phyloP scores from a whole-genome alignment of 1,140 invertebrate genomes.

The Caligus rogercresseyi region DNA sequence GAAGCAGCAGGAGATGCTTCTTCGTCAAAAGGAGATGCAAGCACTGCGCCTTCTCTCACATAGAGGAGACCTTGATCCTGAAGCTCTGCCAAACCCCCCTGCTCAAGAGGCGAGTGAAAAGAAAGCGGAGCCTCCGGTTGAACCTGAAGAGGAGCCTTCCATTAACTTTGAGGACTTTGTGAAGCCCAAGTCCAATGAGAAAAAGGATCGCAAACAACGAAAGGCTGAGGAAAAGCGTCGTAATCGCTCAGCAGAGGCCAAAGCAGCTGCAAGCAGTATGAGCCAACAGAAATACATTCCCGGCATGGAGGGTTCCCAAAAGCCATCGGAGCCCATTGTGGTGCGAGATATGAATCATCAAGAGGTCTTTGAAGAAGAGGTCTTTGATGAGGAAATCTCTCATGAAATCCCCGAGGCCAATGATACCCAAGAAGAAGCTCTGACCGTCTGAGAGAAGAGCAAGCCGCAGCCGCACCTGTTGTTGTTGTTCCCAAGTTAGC shows the following conservation, averaged over 20 bases:
- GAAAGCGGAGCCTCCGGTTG: too few relatives aligned
- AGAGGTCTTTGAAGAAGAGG: too few relatives aligned
- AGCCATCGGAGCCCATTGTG: slow-evolving; percentile 17
- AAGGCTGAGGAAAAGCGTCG: slow-evolving; percentile 14
- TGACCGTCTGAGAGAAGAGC: background rate
- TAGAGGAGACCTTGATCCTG: too few relatives aligned
- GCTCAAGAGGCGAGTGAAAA: too few relatives aligned
- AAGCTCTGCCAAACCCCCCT: too few relatives aligned
- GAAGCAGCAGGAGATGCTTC: background rate
- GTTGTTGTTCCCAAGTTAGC: slow-evolving; percentile 21
- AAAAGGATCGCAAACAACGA: slow-evolving; percentile 11
- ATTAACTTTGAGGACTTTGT: slow-evolving; percentile 1
- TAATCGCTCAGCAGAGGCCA: background rate
- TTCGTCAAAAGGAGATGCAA: background rate
- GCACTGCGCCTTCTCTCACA: too few relatives aligned
- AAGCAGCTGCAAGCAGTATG: background rate
- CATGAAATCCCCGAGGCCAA: too few relatives aligned
- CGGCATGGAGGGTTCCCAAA: slow-evolving; percentile 2
- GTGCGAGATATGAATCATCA: too few relatives aligned
- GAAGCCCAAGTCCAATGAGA: slow-evolving; percentile 10
- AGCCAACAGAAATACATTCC: slow-evolving; percentile 1
- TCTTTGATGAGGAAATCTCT: too few relatives aligned
- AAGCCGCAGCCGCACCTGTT: background rate
- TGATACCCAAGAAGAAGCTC: too few relatives aligned
- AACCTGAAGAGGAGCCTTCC: too few relatives aligned